Percentiles rank a stretch among this genome's conserved stretches.
Conservation (phyloP, 2,888 invertebrate species). For the Hirtodrosophila confusa region DNA sequence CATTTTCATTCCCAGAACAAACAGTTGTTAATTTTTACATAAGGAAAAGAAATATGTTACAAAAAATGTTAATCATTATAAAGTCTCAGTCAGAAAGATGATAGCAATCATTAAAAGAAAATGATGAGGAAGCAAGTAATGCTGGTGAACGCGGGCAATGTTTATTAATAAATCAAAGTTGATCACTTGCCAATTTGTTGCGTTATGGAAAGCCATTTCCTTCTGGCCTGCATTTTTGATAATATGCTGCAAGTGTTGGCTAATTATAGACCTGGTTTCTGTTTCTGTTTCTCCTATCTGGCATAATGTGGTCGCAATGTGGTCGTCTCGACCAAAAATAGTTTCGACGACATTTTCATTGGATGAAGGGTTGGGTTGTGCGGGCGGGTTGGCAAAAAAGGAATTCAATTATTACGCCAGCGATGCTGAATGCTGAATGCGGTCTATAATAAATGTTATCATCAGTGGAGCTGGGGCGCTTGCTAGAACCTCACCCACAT, state of each 20-base stretch:
- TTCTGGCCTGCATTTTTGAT: conserved; percentile 30
- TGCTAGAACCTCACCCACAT: no score
- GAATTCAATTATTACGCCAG: conserved; percentile 3
- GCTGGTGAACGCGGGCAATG: not conserved
- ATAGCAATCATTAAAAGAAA: no score
- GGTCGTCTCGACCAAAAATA: conserved; percentile 36
- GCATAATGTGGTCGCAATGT: conserved; percentile 15
- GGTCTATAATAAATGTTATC: no score
- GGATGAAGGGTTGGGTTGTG: not conserved
- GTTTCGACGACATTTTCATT: conserved; percentile 33
- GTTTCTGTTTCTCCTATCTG: conserved; percentile 1
- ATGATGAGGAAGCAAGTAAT: no score
- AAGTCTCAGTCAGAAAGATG: no score
- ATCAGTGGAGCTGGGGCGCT: no score
- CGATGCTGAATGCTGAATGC: conserved; percentile 21
- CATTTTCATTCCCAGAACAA: no score
- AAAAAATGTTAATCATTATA: no score
- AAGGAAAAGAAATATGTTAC: no score
- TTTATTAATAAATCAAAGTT: conserved; percentile 40
- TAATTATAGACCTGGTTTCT: conserved; percentile 31
- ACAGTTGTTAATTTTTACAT: no score
- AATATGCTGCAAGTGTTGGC: conserved; percentile 15
- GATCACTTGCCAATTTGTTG: conserved; percentile 35
- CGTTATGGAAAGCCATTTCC: conserved; percentile 7
- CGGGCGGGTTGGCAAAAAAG: no score